Percentiles rank a stretch among this genome's conserved stretches.
phyloP scores from a whole-genome alignment of 2,888 invertebrate species.

The Muschampia staudingeri region DNA sequence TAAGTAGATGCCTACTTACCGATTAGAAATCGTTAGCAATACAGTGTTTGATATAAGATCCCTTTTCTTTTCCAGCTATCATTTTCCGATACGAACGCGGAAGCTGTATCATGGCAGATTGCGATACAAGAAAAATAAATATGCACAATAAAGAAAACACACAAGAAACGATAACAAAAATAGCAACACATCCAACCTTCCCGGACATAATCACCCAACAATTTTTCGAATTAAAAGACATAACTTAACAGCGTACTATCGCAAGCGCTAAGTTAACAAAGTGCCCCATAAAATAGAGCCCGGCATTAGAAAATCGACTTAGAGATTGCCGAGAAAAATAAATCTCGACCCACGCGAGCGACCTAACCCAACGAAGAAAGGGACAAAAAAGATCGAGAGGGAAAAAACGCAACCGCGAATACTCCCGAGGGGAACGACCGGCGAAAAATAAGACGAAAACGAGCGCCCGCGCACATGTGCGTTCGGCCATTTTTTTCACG shows the following conservation, averaged over 20 bases:
- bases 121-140: conserved; percentile 13
- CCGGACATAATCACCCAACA: conserved; percentile 32
- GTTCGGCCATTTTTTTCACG: conserved; percentile 87
- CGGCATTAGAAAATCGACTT: conserved; percentile 77
- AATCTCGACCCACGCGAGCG: conserved; percentile 84
- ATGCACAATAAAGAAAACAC: conserved; percentile 4
- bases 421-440: conserved; percentile 88
- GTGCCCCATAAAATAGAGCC: conserved; percentile 74
- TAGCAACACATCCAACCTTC: conserved; percentile 22
- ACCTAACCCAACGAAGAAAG: conserved; percentile 83
- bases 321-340: conserved; percentile 76
- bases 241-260: conserved; percentile 48
- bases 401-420: conserved; percentile 82
- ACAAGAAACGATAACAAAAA: conserved; percentile 16
- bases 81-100: neutral
- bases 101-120: conserved; percentile 3
- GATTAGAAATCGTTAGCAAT: too few relatives aligned
- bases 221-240: conserved; percentile 55
- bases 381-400: conserved; percentile 76
- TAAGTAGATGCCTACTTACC: too few relatives aligned
- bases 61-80: neutral
- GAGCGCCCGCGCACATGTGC: conserved; percentile 88
- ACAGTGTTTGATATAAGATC: neutral
- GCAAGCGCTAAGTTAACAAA: conserved; percentile 58
- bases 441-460: conserved; percentile 90